phyloP scores from a whole-genome alignment of 2,797 vertebrate species.

The Diglossa cyanea region DNA sequence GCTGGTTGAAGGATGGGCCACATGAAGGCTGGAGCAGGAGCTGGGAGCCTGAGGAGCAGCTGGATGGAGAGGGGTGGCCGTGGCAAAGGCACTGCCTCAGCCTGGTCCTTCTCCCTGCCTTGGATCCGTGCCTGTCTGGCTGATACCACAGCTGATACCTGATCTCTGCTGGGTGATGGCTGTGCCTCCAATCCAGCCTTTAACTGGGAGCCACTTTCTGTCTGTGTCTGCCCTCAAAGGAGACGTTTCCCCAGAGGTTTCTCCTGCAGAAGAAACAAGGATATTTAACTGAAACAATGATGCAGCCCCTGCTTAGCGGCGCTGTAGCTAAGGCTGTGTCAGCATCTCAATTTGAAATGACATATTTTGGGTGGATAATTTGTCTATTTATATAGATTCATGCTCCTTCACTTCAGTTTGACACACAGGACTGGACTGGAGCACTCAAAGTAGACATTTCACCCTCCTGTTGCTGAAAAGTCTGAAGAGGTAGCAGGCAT shows the following conservation, averaged over 20 bases:
- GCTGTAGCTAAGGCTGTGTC: constrained; percentile 25
- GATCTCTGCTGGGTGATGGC: background rate
- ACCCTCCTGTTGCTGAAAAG: background rate
- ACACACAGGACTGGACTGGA: background rate
- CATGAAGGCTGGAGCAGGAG: background rate
- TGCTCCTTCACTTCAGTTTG: constrained; percentile 33
- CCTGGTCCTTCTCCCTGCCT: background rate
- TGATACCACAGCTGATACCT: background rate
- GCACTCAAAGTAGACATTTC: background rate
- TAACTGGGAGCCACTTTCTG: background rate
- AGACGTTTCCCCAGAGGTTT: constrained; percentile 38
- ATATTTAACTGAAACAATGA: constrained; percentile 39
- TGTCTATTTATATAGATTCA: constrained; percentile 35
- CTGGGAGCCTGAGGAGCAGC: background rate
- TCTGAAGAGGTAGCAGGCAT: background rate
- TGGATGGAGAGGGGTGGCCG: background rate
- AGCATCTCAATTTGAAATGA: constrained; percentile 53
- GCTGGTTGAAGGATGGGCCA: background rate
- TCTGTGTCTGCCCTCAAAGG: constrained; percentile 11
- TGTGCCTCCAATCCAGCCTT: background rate
- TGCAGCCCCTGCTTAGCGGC: background rate
- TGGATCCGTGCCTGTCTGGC: background rate
- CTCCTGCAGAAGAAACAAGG: constrained; percentile 3
- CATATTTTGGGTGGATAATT: constrained; percentile 31
- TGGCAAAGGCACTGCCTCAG: background rate